Percentiles rank a stretch among this genome's conserved stretches.
Evolutionary conservation across 2,888 invertebrate genomes (phyloP).

Genomic region (Leucophenga montana): DNA sequence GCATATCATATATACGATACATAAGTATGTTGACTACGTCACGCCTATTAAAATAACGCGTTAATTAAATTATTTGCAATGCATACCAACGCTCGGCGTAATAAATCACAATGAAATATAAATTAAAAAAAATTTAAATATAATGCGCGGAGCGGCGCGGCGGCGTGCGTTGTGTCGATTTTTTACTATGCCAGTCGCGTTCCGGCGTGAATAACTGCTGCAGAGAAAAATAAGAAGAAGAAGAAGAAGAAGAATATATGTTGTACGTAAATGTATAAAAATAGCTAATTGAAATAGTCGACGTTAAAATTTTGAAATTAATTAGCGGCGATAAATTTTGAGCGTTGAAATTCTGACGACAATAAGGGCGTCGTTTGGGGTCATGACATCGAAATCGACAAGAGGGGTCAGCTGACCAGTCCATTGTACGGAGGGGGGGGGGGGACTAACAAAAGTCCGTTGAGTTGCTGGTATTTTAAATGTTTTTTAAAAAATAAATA

Average conservation of each 20-base stretch:
- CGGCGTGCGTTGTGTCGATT: slow-evolving; percentile 3
- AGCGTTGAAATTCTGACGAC: not conserved
- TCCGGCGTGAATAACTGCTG: not conserved
- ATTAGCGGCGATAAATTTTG: slow-evolving; percentile 58
- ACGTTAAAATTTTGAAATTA: slow-evolving; percentile 47
- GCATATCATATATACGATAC: too few species aligned
- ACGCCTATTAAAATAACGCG: too few species aligned
- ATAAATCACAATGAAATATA: slow-evolving; percentile 64
- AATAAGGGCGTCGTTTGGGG: not conserved
- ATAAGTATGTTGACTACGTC: too few species aligned
- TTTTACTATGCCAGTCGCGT: slow-evolving; percentile 16
- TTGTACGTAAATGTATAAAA: slow-evolving; percentile 15
- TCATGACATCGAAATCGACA: not conserved
- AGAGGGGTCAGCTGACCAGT: not conserved
- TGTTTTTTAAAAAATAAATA: too few species aligned
- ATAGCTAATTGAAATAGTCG: slow-evolving; percentile 57
- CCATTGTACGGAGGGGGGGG: too few species aligned
- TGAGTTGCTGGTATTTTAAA: too few species aligned
- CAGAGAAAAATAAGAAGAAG: not conserved
- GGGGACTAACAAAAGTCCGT: too few species aligned
- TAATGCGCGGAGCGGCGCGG: slow-evolving; percentile 34
- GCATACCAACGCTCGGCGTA: slow-evolving; percentile 29
- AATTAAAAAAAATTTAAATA: slow-evolving; percentile 58
- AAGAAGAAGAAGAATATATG: not conserved
- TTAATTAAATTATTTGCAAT: slow-evolving; percentile 38